Conservation (phyloP, 2,113 vertebrate genomes). For the Peromyscus californicus region DNA sequence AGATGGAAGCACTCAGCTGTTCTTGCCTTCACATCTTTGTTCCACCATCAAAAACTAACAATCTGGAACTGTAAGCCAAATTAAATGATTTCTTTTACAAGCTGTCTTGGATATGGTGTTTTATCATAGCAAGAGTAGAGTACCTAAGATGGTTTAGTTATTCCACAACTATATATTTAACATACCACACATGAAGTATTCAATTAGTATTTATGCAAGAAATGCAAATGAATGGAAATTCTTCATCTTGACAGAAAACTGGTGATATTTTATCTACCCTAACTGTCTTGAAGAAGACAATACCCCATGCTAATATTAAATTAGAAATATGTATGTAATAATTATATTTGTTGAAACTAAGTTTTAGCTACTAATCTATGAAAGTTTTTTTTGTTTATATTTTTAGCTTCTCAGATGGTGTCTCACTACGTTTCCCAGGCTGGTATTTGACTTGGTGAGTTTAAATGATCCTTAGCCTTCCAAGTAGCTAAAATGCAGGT, state of each 20-base stretch:
- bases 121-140: neutral
- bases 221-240: neutral
- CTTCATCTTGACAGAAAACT: neutral
- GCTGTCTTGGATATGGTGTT: neutral
- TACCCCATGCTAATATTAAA: neutral
- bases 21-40: neutral
- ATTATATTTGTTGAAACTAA: neutral
- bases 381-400: neutral
- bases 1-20: neutral
- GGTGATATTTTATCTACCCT: neutral
- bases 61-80: neutral
- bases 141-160: neutral
- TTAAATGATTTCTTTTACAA: neutral
- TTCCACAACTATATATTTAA: neutral
- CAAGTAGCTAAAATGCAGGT: neutral
- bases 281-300: neutral
- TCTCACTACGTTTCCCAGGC: neutral
- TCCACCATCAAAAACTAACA: neutral
- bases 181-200: neutral
- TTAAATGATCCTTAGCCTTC: neutral
- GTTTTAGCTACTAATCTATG: neutral
- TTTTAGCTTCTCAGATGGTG: neutral
- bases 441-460: neutral
- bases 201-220: neutral
- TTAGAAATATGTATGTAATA: neutral